phyloP scores from a whole-genome alignment of 2,888 invertebrate genomes.

The Cephus runcator region DNA sequence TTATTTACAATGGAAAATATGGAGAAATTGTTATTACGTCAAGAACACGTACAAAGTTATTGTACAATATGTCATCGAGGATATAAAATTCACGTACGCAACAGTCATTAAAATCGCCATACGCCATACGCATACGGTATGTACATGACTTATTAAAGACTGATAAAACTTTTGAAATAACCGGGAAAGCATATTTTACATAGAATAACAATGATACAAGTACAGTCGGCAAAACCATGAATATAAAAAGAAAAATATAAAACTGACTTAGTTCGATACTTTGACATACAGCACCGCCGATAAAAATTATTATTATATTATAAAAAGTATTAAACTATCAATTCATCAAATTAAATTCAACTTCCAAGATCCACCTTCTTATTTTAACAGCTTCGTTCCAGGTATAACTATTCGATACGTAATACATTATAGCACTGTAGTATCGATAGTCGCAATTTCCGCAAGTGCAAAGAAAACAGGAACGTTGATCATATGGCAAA shows the following conservation, averaged over 20 bases:
- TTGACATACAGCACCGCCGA: neutral
- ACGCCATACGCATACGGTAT: neutral
- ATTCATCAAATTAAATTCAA: too few relatives aligned
- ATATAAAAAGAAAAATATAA: neutral
- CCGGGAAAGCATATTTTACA: neutral
- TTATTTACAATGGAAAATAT: neutral
- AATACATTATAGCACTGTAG: neutral
- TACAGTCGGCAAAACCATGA: neutral
- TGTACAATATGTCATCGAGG: neutral
- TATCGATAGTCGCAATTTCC: neutral
- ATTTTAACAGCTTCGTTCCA: neutral
- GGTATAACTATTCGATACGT: neutral
- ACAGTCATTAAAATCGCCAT: neutral
- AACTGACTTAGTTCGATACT: neutral
- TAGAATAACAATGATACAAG: neutral
- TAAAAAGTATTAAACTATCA: neutral
- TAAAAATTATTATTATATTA: neutral
- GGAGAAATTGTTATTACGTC: neutral
- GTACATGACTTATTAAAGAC: neutral
- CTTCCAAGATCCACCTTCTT: neutral
- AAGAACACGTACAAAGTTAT: neutral
- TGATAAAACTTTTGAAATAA: neutral
- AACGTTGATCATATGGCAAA: neutral
- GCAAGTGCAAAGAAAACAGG: neutral
- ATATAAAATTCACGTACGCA: neutral